Conservation (phyloP, 2,797 vertebrate genomes). For the Enteromius anoplus region DNA sequence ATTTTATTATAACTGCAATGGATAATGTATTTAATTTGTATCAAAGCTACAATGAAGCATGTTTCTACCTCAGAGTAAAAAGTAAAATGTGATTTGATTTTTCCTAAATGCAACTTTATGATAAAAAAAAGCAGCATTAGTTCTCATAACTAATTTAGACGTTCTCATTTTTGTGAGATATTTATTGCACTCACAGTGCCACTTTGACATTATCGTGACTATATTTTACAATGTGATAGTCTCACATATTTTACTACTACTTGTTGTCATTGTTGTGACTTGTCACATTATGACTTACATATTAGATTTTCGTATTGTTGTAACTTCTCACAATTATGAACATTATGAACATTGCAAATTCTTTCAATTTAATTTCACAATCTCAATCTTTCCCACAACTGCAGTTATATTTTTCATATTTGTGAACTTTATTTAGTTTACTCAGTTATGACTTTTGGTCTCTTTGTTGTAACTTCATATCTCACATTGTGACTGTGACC, state of each 20-base stretch:
- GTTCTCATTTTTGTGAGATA: not conserved
- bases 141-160: not conserved
- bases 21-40: constrained; percentile 1
- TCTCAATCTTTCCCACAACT: not conserved
- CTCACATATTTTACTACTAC: not conserved
- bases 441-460: not conserved
- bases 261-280: not conserved
- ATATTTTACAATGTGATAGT: not conserved
- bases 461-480: constrained; percentile 10
- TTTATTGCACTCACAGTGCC: not conserved
- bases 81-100: not conserved
- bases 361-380: not conserved
- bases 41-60: not conserved
- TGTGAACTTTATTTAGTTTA: not conserved
- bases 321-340: not conserved
- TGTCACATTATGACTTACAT: not conserved
- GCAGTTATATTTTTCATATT: not conserved
- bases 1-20: not conserved
- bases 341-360: not conserved
- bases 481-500: not conserved
- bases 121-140: too few relatives aligned
- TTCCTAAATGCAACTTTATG: not conserved
- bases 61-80: not conserved
- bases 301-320: not conserved
- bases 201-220: not conserved